Evolutionary conservation across 2,113 vertebrate genomes (phyloP), one percentile per base, ranked within the genome.

Genomic region (Malurus melanocephalus): DNA sequence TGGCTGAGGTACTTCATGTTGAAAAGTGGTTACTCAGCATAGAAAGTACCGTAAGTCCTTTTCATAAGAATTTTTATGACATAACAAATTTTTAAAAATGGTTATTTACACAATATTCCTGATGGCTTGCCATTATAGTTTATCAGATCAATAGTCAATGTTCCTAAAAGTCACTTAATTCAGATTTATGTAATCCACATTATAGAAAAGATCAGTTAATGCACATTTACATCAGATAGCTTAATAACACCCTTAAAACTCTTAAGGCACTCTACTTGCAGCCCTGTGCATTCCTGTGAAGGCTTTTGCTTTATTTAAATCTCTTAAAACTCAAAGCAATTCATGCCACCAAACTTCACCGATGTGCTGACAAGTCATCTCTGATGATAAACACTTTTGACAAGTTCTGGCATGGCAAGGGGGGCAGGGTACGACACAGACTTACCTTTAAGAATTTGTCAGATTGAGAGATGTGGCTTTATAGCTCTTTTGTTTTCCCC

Each of bases 111-210:
- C 74, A 93, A 86, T 87, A 93, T 43, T 80, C 69, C 68, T 90
- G 87, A 88, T 91, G 62, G 64, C 48, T 90, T 85, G 66, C 73
- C 35, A 33, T 87, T 85, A 77, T 57, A 94, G 67, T 90, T 97
- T 97, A 95, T 92, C 64, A 95, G 80, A 95, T 96, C 94, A 95
- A 95, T 95, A 96, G 92, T 87, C 93, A 93, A 90, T 96, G 51
- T 93, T 94, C 83, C 91, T 95, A 91, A 94, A 96, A 95, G 88
- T 96, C 16, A 80, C 59, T 94, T 93, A 90, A 95, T 95, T 96
- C 56, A 89, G 92, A 95, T 96, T 74, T 90, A 90, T 93, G 49
- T 83, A 68, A 90, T 90, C 15, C 64, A 61, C n/a, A 57, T 95
- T 93, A 67, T 87, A 80, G 66, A 65, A 83, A 93, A 80, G n/a